Evolutionary conservation across 2,797 vertebrate species (phyloP).

Genomic region (Lutjanus campechanus): DNA sequence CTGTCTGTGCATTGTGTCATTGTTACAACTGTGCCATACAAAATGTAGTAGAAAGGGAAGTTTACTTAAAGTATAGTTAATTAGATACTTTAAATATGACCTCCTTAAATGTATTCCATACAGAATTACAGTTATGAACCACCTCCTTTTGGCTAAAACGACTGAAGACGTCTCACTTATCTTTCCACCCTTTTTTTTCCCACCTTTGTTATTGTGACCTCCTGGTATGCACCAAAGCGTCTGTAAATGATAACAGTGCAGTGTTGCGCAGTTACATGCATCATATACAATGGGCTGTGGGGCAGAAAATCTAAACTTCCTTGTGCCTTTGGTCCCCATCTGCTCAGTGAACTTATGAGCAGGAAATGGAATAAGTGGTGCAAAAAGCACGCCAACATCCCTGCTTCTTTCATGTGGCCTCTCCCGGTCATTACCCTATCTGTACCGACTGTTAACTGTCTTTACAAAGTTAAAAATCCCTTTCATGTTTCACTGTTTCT

Average conservation of each 20-base stretch:
- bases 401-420: slow-evolving; percentile 94
- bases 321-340: slow-evolving; percentile 90
- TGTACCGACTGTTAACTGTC: slow-evolving; percentile 90
- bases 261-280: slow-evolving; percentile 79
- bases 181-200: slow-evolving; percentile 16
- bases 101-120: background rate
- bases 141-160: slow-evolving; percentile 14
- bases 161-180: slow-evolving; percentile 27
- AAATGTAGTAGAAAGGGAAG: background rate
- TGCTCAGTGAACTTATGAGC: slow-evolving; percentile 93
- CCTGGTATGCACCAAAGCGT: slow-evolving; percentile 68
- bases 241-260: slow-evolving; percentile 76
- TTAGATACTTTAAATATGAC: slow-evolving; percentile 9
- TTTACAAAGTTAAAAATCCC: slow-evolving; percentile 93
- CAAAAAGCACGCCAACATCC: slow-evolving; percentile 90
- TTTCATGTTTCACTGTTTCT: slow-evolving; percentile 93
- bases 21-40: too few relatives aligned
- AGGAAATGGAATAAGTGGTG: slow-evolving; percentile 90
- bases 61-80: background rate
- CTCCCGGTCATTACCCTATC: slow-evolving; percentile 92
- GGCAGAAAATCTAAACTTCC: slow-evolving; percentile 84
- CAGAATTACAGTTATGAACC: background rate
- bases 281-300: slow-evolving; percentile 80
- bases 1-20: background rate
- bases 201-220: slow-evolving; percentile 77